Percentiles rank a stretch among this genome's conserved stretches.
Evolutionary conservation across 2,888 invertebrate genomes (phyloP).

Genomic region (Lithodes maja): DNA sequence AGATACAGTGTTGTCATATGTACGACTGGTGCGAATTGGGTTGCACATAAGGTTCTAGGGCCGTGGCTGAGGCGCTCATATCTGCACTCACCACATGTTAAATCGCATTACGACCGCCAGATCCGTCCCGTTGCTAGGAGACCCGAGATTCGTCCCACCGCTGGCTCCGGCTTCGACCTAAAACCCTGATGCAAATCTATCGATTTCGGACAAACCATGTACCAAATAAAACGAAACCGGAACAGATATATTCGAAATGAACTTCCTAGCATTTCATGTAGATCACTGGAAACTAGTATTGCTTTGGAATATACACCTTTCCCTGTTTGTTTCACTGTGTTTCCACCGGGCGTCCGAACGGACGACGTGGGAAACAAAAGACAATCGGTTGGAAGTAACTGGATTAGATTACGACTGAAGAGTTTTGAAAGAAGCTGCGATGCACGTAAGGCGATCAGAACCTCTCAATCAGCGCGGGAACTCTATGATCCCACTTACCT

Average conservation of each 20-base stretch:
- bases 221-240: too few species aligned
- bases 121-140: slow-evolving; percentile 65
- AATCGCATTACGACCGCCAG: slow-evolving; percentile 64
- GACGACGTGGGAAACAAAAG: slow-evolving; percentile 57
- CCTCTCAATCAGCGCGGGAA: slow-evolving; percentile 65
- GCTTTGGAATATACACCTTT: too few species aligned
- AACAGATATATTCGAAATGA: too few species aligned
- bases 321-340: too few species aligned
- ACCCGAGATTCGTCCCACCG: slow-evolving; percentile 43
- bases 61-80: slow-evolving; percentile 59
- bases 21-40: too few species aligned
- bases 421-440: slow-evolving; percentile 67
- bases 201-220: too few species aligned
- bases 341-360: too few species aligned
- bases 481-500: slow-evolving; percentile 66
- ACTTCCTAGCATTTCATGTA: background rate
- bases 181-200: too few species aligned
- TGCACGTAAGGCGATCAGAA: slow-evolving; percentile 68
- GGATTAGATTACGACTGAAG: slow-evolving; percentile 67
- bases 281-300: background rate
- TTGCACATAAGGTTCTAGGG: too few species aligned
- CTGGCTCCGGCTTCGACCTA: slow-evolving; percentile 48
- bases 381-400: slow-evolving; percentile 65
- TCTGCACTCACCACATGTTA: slow-evolving; percentile 68
- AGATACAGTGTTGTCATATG: too few species aligned